Conservation (phyloP, 2,113 vertebrate species). For the Theristicus caerulescens region DNA sequence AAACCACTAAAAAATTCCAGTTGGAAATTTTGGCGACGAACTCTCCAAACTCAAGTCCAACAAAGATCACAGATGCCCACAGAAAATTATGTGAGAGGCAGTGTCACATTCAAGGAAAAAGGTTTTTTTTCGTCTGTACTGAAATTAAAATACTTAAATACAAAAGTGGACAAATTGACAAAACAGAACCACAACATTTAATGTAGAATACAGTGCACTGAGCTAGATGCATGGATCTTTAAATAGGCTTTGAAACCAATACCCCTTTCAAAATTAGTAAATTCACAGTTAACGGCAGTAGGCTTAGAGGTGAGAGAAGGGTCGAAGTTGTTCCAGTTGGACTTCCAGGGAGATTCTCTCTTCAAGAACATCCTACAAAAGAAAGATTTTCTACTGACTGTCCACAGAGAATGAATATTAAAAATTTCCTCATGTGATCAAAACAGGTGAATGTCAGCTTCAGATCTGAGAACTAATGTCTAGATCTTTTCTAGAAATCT, state of each 20-base stretch:
- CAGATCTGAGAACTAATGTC: not conserved
- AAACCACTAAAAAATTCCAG: constrained; percentile 35
- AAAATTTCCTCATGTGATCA: not conserved
- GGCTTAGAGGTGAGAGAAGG: constrained; percentile 97
- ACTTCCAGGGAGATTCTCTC: constrained; percentile 99
- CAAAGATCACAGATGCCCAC: not conserved
- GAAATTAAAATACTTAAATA: constrained; percentile 83
- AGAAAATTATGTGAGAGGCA: constrained; percentile 30
- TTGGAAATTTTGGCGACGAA: constrained; percentile 49
- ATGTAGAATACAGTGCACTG: constrained; percentile 74
- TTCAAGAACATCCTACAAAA: constrained; percentile 93
- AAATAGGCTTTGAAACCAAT: constrained; percentile 77
- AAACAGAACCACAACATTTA: constrained; percentile 78
- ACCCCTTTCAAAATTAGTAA: constrained; percentile 73
- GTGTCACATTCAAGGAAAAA: constrained; percentile 68
- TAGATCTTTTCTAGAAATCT: not conserved
- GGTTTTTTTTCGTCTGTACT: constrained; percentile 68
- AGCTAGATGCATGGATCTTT: constrained; percentile 79
- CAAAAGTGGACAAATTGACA: constrained; percentile 76
- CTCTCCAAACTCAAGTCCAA: constrained; percentile 45
- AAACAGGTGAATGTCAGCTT: not conserved
- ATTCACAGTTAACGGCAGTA: constrained; percentile 81
- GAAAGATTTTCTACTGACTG: constrained; percentile 33
- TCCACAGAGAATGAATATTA: not conserved
- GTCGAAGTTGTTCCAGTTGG: constrained; percentile 98